Base-by-base conservation (phyloP, 2,113 vertebrate species). In the Tonatia bakeri region DNA sequence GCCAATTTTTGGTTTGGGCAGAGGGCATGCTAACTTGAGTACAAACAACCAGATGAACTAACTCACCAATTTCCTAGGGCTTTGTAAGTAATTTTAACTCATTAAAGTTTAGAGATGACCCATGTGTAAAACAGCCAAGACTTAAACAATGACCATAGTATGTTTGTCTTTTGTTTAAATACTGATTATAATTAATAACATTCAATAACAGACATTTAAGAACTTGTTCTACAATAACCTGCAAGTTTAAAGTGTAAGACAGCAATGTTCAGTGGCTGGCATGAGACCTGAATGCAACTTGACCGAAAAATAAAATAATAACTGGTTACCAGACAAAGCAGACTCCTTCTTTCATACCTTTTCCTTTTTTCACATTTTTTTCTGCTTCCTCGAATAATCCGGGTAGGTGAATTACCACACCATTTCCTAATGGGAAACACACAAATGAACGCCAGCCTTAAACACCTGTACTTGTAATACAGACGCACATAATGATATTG, bases 331-430 rank as follows among this genome's bases (percentile, higher is more conserved):
- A 90, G 31, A 22, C 6, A 81, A 80, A 52, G 52, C 9, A 36
- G 59, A 81, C 31, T 83, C 16, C 33, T 36, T 90, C n/a, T 56
- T 94, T 97, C 98, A 97, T 97, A 99, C 99, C 98, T 99, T 99
- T 99, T 97, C 99, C 99, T 99, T 99, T 99, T 93, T 98, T 98
- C 64, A 98, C 95, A 88, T 99, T 99, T 98, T 99, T 99, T 96
- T 99, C 99, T 50, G 99, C 99, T 98, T 99, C 99, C 97, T 99
- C 99, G 96, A 99, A 99, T 95, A 99, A 99, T 91, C 99, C 99
- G 3, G 99, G 99, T 47, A 99, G 98, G 97, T 99, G 99, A 98
- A 99, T 99, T 69, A 99, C 99, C 11, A 99, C 99, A 16, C 99
- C 99, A 95, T 99, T 99, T 90, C 99, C 99, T 99, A 97, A 95